Evolutionary conservation across 2,888 invertebrate genomes (phyloP), one percentile per base, ranked within the genome.

Genomic region (Chirona hameri): DNA sequence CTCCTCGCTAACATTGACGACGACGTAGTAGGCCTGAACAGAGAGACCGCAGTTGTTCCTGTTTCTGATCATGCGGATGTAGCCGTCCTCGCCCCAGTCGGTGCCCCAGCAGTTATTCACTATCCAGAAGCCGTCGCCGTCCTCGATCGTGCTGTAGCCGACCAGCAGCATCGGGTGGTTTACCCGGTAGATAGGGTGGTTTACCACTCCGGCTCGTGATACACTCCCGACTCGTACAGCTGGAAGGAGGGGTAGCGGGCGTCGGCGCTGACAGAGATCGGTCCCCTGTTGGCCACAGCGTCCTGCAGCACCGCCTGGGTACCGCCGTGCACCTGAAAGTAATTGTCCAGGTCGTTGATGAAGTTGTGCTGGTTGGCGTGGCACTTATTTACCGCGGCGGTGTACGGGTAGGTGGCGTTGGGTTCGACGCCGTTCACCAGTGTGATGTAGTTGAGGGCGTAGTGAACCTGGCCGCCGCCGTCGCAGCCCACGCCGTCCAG

Each of bases 1-100:
- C 39, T 7, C 39, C 4, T 39, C 39, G 39, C 39, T 52, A 4
- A 52, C 7, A 52, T 52, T 12, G 83, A 85, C 91, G 90, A 84
- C 88, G 12, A 93, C 95, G 87, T 95, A 97, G 0, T 94, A 93
- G 0, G 95, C 96, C 89, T 93, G 93, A 86, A 95, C 95, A 24
- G 60, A 14, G 60, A 60, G 7, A 1, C 60, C 60, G 60, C 60
- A 60, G 9, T 60, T 14, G 60, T 60, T 24, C 9, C 9, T 24
- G 60, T n/a, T 21, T 24, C n/a, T 60, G n/a, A n/a, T 9, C 60
- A 60, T 60, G 24, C n/a, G 60, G 24, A 60, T 60, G 60, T 60
- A 60, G 24, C 60, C 60, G 24, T 60, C 24, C 60, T n/a, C n/a
- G 4, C 60, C 60, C 60, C 60, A 60, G 24, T 24, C n/a, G 2